These are phyloP conservation scores for Belgica antarctica DNA, from an alignment of 2,888 invertebrate genomes.

Conservation along the genomic window DNA sequence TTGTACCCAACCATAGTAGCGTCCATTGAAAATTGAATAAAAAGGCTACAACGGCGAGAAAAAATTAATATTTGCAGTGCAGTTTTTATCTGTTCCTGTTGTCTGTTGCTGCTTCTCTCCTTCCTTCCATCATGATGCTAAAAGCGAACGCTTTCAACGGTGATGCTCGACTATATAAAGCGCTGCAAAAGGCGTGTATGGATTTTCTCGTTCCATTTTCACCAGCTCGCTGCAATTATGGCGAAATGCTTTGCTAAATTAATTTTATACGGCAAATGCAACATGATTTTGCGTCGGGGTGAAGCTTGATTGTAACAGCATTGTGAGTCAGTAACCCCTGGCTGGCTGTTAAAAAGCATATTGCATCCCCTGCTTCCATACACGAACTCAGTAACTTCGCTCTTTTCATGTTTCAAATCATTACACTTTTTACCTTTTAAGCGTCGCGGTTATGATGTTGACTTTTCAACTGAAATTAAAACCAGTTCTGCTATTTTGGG, in stretches of 20 bases:
- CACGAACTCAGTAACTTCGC: no score
- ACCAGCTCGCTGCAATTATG: background rate
- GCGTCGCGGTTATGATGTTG: no score
- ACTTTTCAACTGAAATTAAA: no score
- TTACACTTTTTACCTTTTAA: no score
- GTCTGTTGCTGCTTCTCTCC: background rate
- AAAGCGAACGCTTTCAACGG: background rate
- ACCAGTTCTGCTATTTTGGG: slow-evolving; percentile 14
- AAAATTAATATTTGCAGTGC: slow-evolving; percentile 29
- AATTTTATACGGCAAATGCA: background rate
- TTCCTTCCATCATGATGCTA: background rate
- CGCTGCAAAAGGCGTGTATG: background rate
- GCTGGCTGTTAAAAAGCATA: background rate
- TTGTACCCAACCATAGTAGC: background rate
- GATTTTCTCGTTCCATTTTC: background rate
- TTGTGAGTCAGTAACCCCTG: background rate
- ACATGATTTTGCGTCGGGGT: background rate
- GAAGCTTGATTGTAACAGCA: background rate
- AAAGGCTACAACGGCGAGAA: background rate
- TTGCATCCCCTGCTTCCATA: slow-evolving; percentile 18
- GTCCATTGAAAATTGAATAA: slow-evolving; percentile 30
- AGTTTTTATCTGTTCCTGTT: no score
- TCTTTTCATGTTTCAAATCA: no score
- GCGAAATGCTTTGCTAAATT: background rate
- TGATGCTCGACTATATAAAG: background rate